A percentile compares a stretch with the other conserved stretches of the same genome.
Evolutionary conservation across 2,888 invertebrate species (phyloP).

Genomic region (Harmothoe impar): DNA sequence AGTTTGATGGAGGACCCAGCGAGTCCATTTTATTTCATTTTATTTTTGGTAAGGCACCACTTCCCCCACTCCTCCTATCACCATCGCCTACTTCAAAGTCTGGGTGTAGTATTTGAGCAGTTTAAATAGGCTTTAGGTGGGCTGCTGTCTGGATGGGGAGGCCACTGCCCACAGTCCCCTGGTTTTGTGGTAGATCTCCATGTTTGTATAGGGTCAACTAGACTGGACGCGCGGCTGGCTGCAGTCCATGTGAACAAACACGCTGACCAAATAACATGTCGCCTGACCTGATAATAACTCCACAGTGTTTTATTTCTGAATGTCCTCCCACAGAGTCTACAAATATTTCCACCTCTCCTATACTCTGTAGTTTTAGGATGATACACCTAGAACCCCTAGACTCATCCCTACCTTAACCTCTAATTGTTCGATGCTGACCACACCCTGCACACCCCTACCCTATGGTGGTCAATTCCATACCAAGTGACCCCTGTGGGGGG

Average conservation of each 20-base stretch:
- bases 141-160: background rate
- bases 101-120: constrained; percentile 19
- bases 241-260: constrained; percentile 53
- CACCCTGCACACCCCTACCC: background rate
- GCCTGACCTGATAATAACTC: constrained; percentile 54
- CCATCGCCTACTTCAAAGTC: background rate
- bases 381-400: too few relatives aligned
- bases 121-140: constrained; percentile 22
- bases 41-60: background rate
- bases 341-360: too few relatives aligned
- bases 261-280: constrained; percentile 54
- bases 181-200: constrained; percentile 27
- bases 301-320: constrained; percentile 27
- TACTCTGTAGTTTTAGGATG: too few relatives aligned
- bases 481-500: constrained; percentile 17
- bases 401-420: too few relatives aligned
- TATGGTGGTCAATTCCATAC: constrained; percentile 8
- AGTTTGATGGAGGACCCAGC: background rate
- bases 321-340: background rate
- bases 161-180: background rate
- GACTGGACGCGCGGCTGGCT: constrained; percentile 46
- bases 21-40: constrained; percentile 1
- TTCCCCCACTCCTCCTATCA: too few relatives aligned
- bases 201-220: constrained; percentile 54
- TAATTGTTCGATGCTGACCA: background rate